Base-by-base conservation (phyloP, 92 coral and sea anemone species). In the Desmophyllum pertusum region DNA sequence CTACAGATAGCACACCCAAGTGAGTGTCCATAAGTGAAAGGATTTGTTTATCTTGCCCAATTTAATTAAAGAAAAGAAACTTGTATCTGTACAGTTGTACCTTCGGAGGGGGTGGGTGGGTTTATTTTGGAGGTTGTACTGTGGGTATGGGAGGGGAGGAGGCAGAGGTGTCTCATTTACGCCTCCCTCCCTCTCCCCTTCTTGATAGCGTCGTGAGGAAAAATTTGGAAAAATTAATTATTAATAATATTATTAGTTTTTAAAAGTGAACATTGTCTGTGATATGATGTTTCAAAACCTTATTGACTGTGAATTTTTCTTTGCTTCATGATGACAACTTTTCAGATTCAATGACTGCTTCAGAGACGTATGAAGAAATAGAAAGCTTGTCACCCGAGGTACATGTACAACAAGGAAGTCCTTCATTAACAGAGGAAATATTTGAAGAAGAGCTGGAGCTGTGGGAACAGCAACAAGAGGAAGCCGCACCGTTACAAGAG, bases 1-100 rank as follows among this genome's bases (percentile, higher is more conserved):
- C 55, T 91, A 21, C 94, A 68, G 83, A 77, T 84, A 39, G 83
- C 88, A 18, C 88, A 84, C 8, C 64, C 85, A 78, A 51, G 84
- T 73, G 67, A 30, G 78, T 37, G 46, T 4, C n/a, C 14, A 27
- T 1, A 40, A 77, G n/a, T n/a, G n/a, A n/a, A n/a, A 61, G 69
- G 8, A 8, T 74, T 25, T 39, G 62, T 30, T 75, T 38, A 25
- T 73, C 35, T 14, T 17, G 53, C 10, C 48, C 33, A 10, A 21
- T 23, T 59, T 25, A 10, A 14, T 59, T 36, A 5, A 35, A 0
- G 23, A 17, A 63, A 30, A 63, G 19, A 21, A 23, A 21, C 7
- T 6, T 11, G 5, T 27, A 3, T 25, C 8, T n/a, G 14, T 0
- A n/a, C n/a, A n/a, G n/a, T n/a, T n/a, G n/a, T n/a, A n/a, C n/a